These are phyloP conservation scores for Danaus melanippus DNA, from an alignment of 1,140 invertebrate species.

Conservation along the genomic window DNA sequence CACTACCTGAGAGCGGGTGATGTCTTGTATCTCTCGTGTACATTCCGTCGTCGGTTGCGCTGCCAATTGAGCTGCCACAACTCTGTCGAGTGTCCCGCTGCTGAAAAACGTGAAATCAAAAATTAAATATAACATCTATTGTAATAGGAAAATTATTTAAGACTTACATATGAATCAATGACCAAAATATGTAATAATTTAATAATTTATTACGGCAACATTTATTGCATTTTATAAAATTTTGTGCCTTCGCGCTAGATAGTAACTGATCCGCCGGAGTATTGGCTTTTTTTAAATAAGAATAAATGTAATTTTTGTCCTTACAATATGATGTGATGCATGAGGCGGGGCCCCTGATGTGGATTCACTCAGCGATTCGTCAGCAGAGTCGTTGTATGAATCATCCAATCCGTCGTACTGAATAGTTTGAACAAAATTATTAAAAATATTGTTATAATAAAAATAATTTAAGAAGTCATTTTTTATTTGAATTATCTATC, in stretches of 20 bases:
- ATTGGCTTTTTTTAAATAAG: background rate
- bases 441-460: background rate
- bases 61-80: constrained; percentile 60
- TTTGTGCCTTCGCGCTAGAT: background rate
- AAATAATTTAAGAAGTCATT: background rate
- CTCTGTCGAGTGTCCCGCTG: constrained; percentile 58
- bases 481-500: no score
- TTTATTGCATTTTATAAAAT: no score
- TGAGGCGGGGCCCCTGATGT: constrained; percentile 63
- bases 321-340: constrained; percentile 35
- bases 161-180: no score
- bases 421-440: constrained; percentile 23
- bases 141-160: no score
- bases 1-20: constrained; percentile 46
- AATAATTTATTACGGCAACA: no score
- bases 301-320: constrained; percentile 10
- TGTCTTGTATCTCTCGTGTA: constrained; percentile 52
- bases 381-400: constrained; percentile 79
- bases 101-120: constrained; percentile 9
- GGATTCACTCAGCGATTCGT: constrained; percentile 75
- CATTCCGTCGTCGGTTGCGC: constrained; percentile 56
- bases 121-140: no score
- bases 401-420: constrained; percentile 81
- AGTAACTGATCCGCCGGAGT: background rate
- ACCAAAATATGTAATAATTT: no score